A percentile compares a stretch with the other conserved stretches of the same genome.
Evolutionary conservation across 1,140 invertebrate species (phyloP).

Genomic region (Tribolium castaneum): DNA sequence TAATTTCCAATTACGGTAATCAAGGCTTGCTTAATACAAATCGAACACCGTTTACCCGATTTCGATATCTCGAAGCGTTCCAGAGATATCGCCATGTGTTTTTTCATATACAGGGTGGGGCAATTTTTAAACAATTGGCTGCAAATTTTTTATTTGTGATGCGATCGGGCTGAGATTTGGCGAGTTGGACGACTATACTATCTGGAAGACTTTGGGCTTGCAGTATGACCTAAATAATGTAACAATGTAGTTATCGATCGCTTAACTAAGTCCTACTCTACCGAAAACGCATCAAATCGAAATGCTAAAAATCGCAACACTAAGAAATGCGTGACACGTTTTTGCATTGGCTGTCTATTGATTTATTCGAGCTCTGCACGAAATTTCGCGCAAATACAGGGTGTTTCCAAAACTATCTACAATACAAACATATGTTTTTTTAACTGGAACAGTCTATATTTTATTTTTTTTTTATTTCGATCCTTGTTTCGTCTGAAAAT

Average conservation of each 20-base stretch:
- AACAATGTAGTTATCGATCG: slow-evolving; percentile 34
- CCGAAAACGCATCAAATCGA: background rate
- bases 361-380: background rate
- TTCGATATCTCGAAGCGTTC: no score
- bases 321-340: background rate
- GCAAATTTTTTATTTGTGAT: no score
- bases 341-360: background rate
- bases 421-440: no score
- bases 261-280: background rate
- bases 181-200: background rate
- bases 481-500: no score
- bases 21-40: no score
- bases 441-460: no score
- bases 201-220: slow-evolving; percentile 1
- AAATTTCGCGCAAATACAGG: background rate
- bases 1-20: no score
- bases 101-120: background rate
- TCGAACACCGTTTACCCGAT: no score
- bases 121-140: no score
- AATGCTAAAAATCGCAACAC: background rate
- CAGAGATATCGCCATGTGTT: no score
- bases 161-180: background rate
- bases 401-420: no score
- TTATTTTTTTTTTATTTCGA: no score
- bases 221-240: slow-evolving; percentile 30